Percentiles rank a stretch among this genome's conserved stretches.
phyloP scores from a whole-genome alignment of 2,113 vertebrate genomes.

The Dromiciops gliroides region DNA sequence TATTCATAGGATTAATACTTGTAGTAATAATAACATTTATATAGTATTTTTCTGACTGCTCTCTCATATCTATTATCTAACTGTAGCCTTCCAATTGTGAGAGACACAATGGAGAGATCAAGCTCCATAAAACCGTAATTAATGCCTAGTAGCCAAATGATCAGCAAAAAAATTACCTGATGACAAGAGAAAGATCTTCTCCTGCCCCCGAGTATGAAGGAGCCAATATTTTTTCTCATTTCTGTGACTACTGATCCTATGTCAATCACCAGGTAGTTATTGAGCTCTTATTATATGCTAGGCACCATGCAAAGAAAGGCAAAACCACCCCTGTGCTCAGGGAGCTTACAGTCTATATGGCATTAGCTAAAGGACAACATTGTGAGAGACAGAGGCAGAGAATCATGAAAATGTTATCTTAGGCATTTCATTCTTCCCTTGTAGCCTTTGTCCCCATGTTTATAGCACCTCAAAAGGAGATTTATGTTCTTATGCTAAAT shows the following conservation, averaged over 20 bases:
- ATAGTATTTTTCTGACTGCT: neutral
- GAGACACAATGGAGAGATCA: neutral
- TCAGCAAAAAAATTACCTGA: neutral
- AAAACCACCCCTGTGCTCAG: neutral
- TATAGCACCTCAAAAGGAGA: neutral
- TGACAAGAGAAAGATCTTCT: neutral
- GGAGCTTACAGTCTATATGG: neutral
- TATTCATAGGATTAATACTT: slow-evolving; percentile 25
- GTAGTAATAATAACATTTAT: slow-evolving; percentile 1
- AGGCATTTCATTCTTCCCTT: neutral
- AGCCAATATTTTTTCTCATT: neutral
- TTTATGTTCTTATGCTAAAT: neutral
- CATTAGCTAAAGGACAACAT: neutral
- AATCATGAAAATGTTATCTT: neutral
- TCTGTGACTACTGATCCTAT: neutral
- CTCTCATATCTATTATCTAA: slow-evolving; percentile 9
- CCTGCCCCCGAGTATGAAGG: neutral
- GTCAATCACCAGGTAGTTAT: neutral
- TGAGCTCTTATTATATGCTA: neutral
- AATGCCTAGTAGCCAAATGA: neutral
- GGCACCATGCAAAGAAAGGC: neutral
- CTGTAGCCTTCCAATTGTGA: neutral
- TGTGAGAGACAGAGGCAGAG: neutral
- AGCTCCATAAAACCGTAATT: neutral
- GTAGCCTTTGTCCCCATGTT: neutral